A percentile compares a stretch with the other conserved stretches of the same genome.
These are phyloP conservation scores for Hippocampus barbouri DNA, from an alignment of 2,113 vertebrate genomes.

Conservation along the genomic window DNA sequence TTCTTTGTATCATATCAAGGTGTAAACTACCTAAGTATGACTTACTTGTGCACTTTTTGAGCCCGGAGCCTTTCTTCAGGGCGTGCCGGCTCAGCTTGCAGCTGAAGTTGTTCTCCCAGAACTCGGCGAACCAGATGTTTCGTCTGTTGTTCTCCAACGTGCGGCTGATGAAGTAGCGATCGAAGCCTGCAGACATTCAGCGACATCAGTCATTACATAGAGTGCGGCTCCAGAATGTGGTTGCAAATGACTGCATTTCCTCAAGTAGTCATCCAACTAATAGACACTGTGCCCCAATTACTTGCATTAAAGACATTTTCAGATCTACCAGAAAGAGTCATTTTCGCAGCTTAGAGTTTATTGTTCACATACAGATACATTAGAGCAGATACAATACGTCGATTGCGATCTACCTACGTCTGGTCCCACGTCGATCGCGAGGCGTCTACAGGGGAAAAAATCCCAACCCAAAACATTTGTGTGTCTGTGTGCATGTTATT, in stretches of 20 bases:
- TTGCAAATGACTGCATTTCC: background rate
- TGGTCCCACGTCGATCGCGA: no score
- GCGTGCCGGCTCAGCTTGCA: slow-evolving; percentile 83
- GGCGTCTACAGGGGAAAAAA: no score
- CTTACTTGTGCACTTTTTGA: slow-evolving; percentile 89
- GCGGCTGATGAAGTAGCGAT: slow-evolving; percentile 78
- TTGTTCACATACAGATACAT: no score
- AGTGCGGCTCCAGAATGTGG: background rate
- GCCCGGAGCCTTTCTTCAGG: slow-evolving; percentile 69
- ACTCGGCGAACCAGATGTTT: slow-evolving; percentile 81
- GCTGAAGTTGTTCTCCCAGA: slow-evolving; percentile 83
- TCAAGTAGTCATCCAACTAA: no score
- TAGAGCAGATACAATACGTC: no score
- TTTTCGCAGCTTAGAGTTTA: no score
- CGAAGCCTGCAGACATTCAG: slow-evolving; percentile 71
- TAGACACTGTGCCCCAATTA: no score
- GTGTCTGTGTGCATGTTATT: no score
- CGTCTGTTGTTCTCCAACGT: slow-evolving; percentile 78
- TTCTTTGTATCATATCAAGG: background rate
- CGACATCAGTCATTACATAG: slow-evolving; percentile 28
- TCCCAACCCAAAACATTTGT: no score
- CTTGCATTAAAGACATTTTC: no score
- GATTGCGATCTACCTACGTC: no score
- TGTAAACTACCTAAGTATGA: slow-evolving; percentile 19
- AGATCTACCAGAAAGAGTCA: no score